These are phyloP conservation scores for Teleopsis dalmanni DNA, from an alignment of 1,140 invertebrate species.

Conservation along the genomic window DNA sequence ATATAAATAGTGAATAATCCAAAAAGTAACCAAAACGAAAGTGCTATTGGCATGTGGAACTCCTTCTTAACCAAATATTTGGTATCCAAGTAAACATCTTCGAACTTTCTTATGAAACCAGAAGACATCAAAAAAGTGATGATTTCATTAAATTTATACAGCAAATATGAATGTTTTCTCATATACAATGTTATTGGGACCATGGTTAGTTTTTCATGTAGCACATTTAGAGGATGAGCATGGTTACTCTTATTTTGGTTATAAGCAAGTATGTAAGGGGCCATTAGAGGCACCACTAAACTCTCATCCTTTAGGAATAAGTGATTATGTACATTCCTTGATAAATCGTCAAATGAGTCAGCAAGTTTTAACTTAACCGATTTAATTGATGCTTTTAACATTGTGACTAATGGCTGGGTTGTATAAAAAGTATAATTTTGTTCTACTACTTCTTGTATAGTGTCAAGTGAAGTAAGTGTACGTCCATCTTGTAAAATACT, in stretches of 20 bases:
- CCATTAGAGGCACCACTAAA: constrained; percentile 2
- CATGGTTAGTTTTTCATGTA: constrained; percentile 10
- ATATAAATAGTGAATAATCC: no score
- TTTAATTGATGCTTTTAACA: not conserved
- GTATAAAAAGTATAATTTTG: constrained; percentile 3
- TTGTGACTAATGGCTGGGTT: not conserved
- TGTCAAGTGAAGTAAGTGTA: constrained; percentile 5
- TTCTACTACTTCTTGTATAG: constrained; percentile 2
- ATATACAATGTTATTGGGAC: constrained; percentile 14
- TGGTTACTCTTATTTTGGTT: not conserved
- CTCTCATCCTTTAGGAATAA: not conserved
- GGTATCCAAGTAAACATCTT: no score
- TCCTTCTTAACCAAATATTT: no score
- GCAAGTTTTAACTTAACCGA: constrained; percentile 1
- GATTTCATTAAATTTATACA: constrained; percentile 8
- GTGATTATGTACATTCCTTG: not conserved
- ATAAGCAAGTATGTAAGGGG: no score
- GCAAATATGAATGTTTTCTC: constrained; percentile 11
- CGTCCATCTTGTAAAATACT: constrained; percentile 3
- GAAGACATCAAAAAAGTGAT: no score
- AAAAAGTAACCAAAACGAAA: no score
- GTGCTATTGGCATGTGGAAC: no score
- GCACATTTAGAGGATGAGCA: not conserved
- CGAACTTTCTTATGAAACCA: no score
- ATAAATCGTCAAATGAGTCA: not conserved